phyloP scores from a whole-genome alignment of 2,888 invertebrate species.

The Amiota mariae region DNA sequence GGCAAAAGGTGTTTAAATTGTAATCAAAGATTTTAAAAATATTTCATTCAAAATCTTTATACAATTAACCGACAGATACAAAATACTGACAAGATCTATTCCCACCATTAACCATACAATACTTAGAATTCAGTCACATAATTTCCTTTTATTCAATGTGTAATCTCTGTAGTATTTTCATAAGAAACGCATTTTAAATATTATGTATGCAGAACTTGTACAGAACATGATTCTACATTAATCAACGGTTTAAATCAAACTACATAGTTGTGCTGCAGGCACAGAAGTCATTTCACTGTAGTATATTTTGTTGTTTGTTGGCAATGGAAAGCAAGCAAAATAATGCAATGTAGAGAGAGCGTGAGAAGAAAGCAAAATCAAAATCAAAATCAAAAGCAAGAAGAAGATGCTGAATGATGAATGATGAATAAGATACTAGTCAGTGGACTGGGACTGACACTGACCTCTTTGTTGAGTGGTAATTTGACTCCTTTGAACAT shows the following conservation, averaged over 20 bases:
- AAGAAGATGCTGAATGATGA: slow-evolving; percentile 16
- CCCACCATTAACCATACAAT: no score
- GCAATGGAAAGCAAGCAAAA: neutral
- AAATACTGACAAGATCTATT: no score
- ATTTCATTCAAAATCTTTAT: no score
- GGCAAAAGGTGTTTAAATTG: no score
- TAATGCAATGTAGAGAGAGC: slow-evolving; percentile 18
- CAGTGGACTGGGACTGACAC: slow-evolving; percentile 52
- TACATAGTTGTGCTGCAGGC: slow-evolving; percentile 41
- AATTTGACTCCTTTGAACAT: slow-evolving; percentile 83
- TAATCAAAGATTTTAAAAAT: no score
- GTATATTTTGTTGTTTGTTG: no score
- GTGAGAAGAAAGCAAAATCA: slow-evolving; percentile 35
- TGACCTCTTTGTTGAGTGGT: slow-evolving; percentile 84
- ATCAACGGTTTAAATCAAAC: slow-evolving; percentile 65
- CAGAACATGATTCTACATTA: slow-evolving; percentile 56
- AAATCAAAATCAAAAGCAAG: neutral
- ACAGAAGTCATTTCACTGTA: neutral
- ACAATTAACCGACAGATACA: no score
- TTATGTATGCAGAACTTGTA: slow-evolving; percentile 31
- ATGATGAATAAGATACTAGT: neutral
- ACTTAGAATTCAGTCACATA: no score
- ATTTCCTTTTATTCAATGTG: no score
- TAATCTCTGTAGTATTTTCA: neutral
- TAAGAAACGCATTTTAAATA: neutral